Conservation (phyloP, 2,797 vertebrate species). For the Enteromius unitaeniatus region DNA sequence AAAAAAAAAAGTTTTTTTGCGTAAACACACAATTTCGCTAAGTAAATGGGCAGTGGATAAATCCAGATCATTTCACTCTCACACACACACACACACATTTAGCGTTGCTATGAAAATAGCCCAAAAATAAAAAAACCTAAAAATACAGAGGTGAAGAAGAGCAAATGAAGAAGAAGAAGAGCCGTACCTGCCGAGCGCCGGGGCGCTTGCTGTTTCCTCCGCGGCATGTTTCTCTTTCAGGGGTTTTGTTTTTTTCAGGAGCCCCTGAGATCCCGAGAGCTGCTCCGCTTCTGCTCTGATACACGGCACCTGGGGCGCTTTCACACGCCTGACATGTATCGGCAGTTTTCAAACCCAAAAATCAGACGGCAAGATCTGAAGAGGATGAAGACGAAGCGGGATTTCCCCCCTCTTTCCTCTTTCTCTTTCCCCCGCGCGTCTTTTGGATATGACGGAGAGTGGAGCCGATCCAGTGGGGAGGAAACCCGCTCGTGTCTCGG, state of each 20-base stretch:
- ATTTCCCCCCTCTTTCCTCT: constrained; percentile 53
- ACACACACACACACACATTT: background rate
- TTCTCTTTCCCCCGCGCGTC: constrained; percentile 67
- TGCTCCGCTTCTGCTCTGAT: constrained; percentile 79
- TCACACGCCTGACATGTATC: constrained; percentile 79
- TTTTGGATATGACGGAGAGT: constrained; percentile 75
- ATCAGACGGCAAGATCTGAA: constrained; percentile 65
- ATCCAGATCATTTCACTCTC: background rate
- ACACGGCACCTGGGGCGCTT: constrained; percentile 82
- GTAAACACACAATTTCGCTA: background rate
- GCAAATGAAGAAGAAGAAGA: constrained; percentile 48
- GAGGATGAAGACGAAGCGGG: constrained; percentile 64
- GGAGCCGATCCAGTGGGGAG: constrained; percentile 63
- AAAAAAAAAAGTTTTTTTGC: background rate
- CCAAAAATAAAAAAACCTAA: constrained; percentile 3
- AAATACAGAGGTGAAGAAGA: constrained; percentile 29
- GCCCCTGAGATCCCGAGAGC: constrained; percentile 69
- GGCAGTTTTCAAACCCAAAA: constrained; percentile 71
- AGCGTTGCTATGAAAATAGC: constrained; percentile 15
- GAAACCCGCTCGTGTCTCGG: constrained; percentile 69
- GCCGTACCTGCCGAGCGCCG: constrained; percentile 93
- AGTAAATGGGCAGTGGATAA: background rate
- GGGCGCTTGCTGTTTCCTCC: constrained; percentile 98
- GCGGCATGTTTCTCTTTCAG: constrained; percentile 86
- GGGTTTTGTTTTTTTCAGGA: constrained; percentile 80